Evolutionary conservation across 2,797 vertebrate genomes (phyloP).

Genomic region (Phrynocephalus vlangalii): DNA sequence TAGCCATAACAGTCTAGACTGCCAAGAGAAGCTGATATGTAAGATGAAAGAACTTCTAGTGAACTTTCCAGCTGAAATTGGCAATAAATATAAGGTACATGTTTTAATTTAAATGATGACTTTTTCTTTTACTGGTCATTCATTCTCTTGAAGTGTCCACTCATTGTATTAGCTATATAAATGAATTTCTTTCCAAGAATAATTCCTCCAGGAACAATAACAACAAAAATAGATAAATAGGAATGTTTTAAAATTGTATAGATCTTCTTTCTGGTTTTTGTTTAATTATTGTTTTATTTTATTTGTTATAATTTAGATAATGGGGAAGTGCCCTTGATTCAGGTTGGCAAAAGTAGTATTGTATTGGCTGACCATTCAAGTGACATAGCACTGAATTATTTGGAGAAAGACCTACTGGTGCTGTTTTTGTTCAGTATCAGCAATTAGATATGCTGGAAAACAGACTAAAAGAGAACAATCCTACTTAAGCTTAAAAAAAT

Average conservation of each 20-base stretch:
- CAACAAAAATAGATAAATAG: not conserved
- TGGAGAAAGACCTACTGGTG: too few relatives aligned
- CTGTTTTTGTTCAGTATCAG: too few relatives aligned
- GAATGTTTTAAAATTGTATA: slow-evolving; percentile 2
- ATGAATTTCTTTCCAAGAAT: slow-evolving; percentile 6
- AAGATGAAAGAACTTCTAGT: slow-evolving; percentile 60
- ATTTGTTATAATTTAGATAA: not conserved
- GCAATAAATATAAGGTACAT: slow-evolving; percentile 23
- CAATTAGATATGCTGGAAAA: too few relatives aligned
- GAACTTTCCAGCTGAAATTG: slow-evolving; percentile 62
- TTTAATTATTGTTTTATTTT: too few relatives aligned
- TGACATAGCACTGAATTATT: too few relatives aligned
- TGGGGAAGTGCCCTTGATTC: not conserved
- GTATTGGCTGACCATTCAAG: too few relatives aligned
- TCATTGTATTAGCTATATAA: slow-evolving; percentile 29
- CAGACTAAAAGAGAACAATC: too few relatives aligned
- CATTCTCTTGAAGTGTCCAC: slow-evolving; percentile 15
- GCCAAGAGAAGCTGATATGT: slow-evolving; percentile 59
- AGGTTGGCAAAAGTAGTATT: too few relatives aligned
- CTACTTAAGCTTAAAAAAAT: too few relatives aligned
- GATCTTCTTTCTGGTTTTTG: not conserved
- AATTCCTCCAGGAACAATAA: slow-evolving; percentile 26
- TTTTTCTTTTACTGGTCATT: slow-evolving; percentile 2
- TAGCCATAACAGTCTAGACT: slow-evolving; percentile 48
- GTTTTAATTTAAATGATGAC: slow-evolving; percentile 36